A percentile compares a stretch with the other conserved stretches of the same genome.
phyloP scores from a whole-genome alignment of 2,888 invertebrate species.

The Stenchaetothrips biformis region DNA sequence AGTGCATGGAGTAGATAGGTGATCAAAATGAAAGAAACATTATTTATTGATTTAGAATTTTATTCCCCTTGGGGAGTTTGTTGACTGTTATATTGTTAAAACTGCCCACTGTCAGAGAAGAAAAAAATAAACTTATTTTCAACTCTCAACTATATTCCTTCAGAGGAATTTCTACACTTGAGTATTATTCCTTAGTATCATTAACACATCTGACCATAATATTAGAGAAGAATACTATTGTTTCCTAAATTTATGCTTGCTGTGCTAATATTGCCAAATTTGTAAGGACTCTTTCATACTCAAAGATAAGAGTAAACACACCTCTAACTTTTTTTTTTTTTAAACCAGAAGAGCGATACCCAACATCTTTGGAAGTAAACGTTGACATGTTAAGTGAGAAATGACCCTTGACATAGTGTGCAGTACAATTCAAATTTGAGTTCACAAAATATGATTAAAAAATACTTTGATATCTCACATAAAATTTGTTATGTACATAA shows the following conservation, averaged over 20 bases:
- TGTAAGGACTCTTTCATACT: no score
- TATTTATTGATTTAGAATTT: background rate
- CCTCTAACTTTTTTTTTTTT: background rate
- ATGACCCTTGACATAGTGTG: background rate
- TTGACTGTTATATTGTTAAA: constrained; percentile 7
- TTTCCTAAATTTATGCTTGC: background rate
- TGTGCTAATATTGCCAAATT: background rate
- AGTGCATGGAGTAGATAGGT: background rate
- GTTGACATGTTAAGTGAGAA: background rate
- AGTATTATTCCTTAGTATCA: background rate
- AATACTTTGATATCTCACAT: background rate
- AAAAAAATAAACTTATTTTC: constrained; percentile 15
- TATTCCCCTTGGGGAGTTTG: background rate
- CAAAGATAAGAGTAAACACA: background rate
- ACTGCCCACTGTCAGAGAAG: background rate
- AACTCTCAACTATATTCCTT: background rate
- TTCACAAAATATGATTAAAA: constrained; percentile 14
- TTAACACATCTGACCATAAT: background rate
- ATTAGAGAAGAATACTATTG: background rate
- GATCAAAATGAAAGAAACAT: background rate
- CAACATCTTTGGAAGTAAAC: background rate
- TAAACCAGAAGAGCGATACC: background rate
- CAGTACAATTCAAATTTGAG: background rate
- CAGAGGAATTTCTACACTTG: background rate
- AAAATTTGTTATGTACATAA: constrained; percentile 15